Base-by-base conservation (phyloP, 2,797 vertebrate species). In the Accipiter fasciatus region DNA sequence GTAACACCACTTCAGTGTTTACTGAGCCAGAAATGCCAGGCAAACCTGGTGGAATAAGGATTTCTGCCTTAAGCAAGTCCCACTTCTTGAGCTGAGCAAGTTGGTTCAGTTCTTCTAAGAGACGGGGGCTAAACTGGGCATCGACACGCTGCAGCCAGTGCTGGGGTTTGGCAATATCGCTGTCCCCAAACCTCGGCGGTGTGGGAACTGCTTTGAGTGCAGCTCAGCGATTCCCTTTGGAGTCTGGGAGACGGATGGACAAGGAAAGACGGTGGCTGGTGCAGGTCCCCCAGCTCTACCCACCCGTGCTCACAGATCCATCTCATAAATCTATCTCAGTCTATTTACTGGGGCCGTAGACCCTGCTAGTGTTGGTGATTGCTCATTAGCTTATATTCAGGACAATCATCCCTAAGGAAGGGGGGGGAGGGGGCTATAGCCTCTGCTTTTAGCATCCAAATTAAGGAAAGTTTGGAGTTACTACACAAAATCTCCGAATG, bases 351-450 rank as follows among this genome's bases (percentile, higher is more conserved):
- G 77, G 78, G 47, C 73, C 3, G 1, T 19, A 46, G 76, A 81
- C 35, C 65, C 64, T 90, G 73, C 77, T 50, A 6, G 46, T 40
- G 58, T 6, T 2, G 5, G 72, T 73, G 83, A 75, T 66, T 92
- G 93, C 85, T 97, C 90, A 70, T 94, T 94, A 94, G 73, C 55
- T 86, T 70, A 44, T 76, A 82, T 37, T 73, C 89, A 64, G 54
- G 59, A 47, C 70, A 92, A 59, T 81, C 90, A 82, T 89, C 70
- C 70, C 83, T 33, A 28, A 82, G 83, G 77, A 90, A 73, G 35
- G 13, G 18, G 33, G 22, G 13, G 18, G 33, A 20, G 28, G 33
- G 22, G 42, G 26, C 70, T 66, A 6, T 24, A 72, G 21, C 50
- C 58, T 66, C 73, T 92, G 55, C 52, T 89, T 92, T 82, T 84